phyloP scores from a whole-genome alignment of 1,140 invertebrate genomes.

The Macrobrachium rosenbergii region DNA sequence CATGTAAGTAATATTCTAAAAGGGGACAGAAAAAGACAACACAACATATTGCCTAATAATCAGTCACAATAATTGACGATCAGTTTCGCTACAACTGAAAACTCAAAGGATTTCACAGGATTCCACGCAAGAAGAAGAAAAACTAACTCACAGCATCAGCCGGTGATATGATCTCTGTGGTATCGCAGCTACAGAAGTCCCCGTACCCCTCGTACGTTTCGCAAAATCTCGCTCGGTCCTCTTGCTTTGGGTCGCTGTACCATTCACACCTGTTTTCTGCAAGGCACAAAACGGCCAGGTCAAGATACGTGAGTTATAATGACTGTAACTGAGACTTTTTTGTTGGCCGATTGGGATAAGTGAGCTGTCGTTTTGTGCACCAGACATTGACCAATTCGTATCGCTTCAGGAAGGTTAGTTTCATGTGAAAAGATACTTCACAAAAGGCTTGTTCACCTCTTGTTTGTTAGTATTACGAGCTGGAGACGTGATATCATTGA shows the following conservation, averaged over 20 bases:
- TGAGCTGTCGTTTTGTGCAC: no score
- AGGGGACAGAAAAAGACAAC: no score
- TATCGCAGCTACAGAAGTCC: slow-evolving; percentile 31
- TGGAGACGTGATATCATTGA: no score
- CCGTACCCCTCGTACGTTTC: slow-evolving; percentile 54
- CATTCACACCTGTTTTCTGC: slow-evolving; percentile 15
- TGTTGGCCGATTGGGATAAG: no score
- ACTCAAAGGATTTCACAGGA: not conserved
- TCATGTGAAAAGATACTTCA: no score
- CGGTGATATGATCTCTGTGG: slow-evolving; percentile 1
- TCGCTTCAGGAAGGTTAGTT: no score
- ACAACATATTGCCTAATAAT: no score
- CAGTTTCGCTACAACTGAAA: not conserved
- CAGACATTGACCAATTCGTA: no score
- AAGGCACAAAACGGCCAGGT: not conserved
- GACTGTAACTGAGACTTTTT: not conserved
- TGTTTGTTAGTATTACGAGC: no score
- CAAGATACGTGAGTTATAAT: not conserved
- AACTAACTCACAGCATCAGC: slow-evolving; percentile 2
- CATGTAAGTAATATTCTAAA: no score
- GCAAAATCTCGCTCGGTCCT: slow-evolving; percentile 28
- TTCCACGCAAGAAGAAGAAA: not conserved
- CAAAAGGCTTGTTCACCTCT: no score
- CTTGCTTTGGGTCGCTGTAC: not conserved
- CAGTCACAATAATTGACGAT: no score